phyloP scores from a whole-genome alignment of 2,113 vertebrate genomes.

The Crotalus viridis region DNA sequence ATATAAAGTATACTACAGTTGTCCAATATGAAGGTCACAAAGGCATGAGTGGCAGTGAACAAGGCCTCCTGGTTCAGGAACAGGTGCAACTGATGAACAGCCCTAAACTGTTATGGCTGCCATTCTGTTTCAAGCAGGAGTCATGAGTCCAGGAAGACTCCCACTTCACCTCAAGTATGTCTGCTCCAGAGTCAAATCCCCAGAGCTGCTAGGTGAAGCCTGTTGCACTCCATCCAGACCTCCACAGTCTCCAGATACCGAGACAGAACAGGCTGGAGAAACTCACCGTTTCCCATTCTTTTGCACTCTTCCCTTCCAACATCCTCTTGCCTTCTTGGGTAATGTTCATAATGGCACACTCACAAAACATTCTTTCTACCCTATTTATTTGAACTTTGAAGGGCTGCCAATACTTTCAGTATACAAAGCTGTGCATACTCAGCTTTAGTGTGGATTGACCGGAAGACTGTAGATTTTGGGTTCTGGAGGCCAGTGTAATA shows the following conservation, averaged over 20 bases:
- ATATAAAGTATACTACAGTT: not conserved
- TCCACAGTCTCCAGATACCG: not conserved
- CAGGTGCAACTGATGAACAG: not conserved
- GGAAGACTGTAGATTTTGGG: not conserved
- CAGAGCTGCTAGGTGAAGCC: not conserved
- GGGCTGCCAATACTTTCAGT: not conserved
- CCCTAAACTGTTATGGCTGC: not conserved
- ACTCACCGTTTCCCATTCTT: not conserved
- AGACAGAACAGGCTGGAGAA: not conserved
- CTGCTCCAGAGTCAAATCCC: not conserved
- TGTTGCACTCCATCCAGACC: not conserved
- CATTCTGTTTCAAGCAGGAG: not conserved
- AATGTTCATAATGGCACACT: not conserved
- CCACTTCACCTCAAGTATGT: not conserved
- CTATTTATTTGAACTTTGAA: not conserved
- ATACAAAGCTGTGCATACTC: not conserved
- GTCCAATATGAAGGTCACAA: not conserved
- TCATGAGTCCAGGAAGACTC: not conserved
- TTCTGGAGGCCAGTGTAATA: not conserved
- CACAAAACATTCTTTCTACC: not conserved
- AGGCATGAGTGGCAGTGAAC: not conserved
- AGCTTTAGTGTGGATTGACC: too few relatives aligned
- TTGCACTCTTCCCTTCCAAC: not conserved
- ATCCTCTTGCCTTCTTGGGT: not conserved
- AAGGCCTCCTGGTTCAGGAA: not conserved